A percentile compares a stretch with the other conserved stretches of the same genome.
Conservation (phyloP, 2,113 vertebrate species). For the Bufo bufo region DNA sequence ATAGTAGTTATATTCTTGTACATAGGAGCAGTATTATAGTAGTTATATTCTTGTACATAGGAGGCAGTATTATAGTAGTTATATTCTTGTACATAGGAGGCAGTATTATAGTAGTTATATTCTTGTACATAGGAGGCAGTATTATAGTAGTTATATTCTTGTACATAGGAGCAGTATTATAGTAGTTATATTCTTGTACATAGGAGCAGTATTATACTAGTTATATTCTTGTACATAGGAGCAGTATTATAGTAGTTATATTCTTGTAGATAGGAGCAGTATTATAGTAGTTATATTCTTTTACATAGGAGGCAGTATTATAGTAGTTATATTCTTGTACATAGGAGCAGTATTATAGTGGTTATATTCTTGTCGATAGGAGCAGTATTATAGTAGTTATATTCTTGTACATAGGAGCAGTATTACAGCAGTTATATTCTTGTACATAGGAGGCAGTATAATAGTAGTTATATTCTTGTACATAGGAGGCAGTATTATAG, state of each 20-base stretch:
- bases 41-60: background rate
- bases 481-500: background rate
- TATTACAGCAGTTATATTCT: no score
- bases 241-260: background rate
- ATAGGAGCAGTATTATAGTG: background rate
- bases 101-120: background rate
- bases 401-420: background rate
- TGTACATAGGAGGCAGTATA: background rate
- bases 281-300: background rate
- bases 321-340: background rate
- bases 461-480: background rate
- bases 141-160: background rate
- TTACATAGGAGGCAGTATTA: background rate
- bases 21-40: background rate
- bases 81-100: background rate
- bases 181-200: background rate
- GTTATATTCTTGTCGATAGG: no score
- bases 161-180: background rate
- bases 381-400: background rate
- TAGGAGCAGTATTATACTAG: background rate
- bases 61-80: background rate
- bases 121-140: background rate
- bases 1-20: background rate
- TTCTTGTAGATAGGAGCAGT: background rate
- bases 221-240: no score